Percentiles rank a stretch among this genome's conserved stretches.
These are phyloP conservation scores for Synodontis membranacea DNA, from an alignment of 2,113 vertebrate species.

Conservation along the genomic window DNA sequence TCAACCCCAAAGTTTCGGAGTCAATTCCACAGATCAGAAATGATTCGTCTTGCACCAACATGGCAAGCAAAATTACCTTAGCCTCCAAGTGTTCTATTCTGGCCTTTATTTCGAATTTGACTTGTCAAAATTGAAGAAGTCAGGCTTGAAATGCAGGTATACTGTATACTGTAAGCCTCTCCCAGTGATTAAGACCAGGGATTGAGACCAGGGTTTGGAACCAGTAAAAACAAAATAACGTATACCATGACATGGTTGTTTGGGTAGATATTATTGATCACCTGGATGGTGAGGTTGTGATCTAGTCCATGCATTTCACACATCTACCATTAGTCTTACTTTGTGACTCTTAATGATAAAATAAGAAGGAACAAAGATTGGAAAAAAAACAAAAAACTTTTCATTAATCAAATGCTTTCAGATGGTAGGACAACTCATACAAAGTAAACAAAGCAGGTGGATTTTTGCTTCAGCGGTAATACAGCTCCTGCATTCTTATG, in stretches of 20 bases:
- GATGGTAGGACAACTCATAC: slow-evolving; percentile 17
- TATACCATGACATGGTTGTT: not conserved
- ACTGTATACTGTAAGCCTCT: no score
- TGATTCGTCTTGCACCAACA: not conserved
- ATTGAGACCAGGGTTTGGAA: not conserved
- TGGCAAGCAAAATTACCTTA: not conserved
- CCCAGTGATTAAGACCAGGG: not conserved
- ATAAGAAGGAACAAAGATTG: not conserved
- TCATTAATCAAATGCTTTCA: slow-evolving; percentile 9
- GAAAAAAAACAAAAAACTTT: not conserved
- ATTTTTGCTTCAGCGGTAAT: slow-evolving; percentile 22
- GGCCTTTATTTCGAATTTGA: not conserved
- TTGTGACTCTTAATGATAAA: slow-evolving; percentile 26
- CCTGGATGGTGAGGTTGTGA: not conserved
- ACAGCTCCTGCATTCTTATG: slow-evolving; percentile 12
- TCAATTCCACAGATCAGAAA: not conserved
- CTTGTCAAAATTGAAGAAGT: not conserved
- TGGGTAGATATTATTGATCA: slow-evolving; percentile 4
- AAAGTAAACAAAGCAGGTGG: slow-evolving; percentile 18
- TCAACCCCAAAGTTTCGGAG: not conserved
- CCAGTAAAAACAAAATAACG: not conserved
- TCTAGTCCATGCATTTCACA: not conserved
- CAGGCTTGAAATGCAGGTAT: not conserved
- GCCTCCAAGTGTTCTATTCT: not conserved
- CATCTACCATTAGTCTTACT: not conserved